Evolutionary conservation across 2,888 invertebrate species (phyloP).

Genomic region (Lithophane semibrunnea): DNA sequence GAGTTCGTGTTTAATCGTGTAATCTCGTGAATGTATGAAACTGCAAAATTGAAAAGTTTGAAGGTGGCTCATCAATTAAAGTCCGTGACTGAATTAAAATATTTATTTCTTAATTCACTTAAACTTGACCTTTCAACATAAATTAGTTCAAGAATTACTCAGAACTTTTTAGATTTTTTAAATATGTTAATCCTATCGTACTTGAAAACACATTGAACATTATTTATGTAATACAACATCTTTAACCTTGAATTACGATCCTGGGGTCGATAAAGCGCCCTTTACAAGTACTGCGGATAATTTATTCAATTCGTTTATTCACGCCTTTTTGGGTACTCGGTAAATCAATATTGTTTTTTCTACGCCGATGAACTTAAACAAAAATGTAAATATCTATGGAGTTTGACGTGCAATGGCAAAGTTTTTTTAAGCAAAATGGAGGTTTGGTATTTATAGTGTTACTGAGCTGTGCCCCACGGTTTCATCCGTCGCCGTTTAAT

Average conservation of each 20-base stretch:
- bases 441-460: background rate
- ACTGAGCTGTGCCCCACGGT: background rate
- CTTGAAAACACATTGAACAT: constrained; percentile 16
- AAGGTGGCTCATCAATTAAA: too few species aligned
- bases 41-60: too few species aligned
- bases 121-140: background rate
- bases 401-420: background rate
- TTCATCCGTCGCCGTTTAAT: background rate
- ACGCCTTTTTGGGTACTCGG: constrained; percentile 22
- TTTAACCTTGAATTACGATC: constrained; percentile 42
- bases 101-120: background rate
- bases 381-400: constrained; percentile 10
- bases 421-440: background rate
- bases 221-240: constrained; percentile 9
- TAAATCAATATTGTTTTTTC: constrained; percentile 54
- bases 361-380: constrained; percentile 15
- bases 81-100: too few species aligned
- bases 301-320: constrained; percentile 60
- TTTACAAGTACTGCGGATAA: constrained; percentile 42
- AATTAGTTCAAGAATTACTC: background rate
- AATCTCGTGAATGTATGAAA: too few species aligned
- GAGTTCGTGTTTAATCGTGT: too few species aligned
- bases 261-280: constrained; percentile 33
- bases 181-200: background rate
- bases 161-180: background rate